Evolutionary conservation across 1,140 invertebrate species (phyloP), one percentile per base, ranked within the genome.

Genomic region (Drosophila tsacasi): DNA sequence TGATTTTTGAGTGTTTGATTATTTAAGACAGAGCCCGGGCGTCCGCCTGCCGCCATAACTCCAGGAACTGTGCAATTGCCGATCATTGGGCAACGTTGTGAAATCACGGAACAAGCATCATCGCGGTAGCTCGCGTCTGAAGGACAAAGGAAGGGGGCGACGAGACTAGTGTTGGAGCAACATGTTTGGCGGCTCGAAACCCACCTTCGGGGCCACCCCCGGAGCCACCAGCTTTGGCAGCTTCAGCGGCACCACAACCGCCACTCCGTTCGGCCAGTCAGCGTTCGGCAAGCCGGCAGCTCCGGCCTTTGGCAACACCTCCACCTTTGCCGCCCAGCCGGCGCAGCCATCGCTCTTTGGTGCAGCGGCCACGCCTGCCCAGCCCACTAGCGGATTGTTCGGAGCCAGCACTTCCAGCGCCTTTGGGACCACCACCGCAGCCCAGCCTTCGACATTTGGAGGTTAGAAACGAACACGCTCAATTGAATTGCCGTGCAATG

Each of bases 341-440:
- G 42, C 84, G 4, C 83, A 90, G 19, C 79, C 83, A 0, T 93
- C 93, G 8, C 69, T 93, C 19, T 94, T 94, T 67, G 94, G 94
- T 0, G 82, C 93, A 0, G 91, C 94, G 5, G 60, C 91, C 4
- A 46, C 93, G 86, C n/a, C 92, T 76, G 76, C 92, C 77, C n/a
- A 92, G 90, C 12, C 92, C 1, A 67, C 93, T 2, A 93, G 94
- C 1, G 93, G 94, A 2, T 77, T 94, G 0, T 94, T 94, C 81
- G 94, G 84, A 0, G 91, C 91, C 4, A 93, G 71, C 44, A 91
- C 93, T 1, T 74, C 89, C 5, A 93, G 79, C 1, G 92, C 93
- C 5, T 95, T 95, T 83, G 95, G 95, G 0, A 63, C 92, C 12
- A 90, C 93, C 2, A 93, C 94, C 5, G 86, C 94, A 13, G 90